Evolutionary conservation across 1,140 invertebrate genomes (phyloP).

Genomic region (Cheumatopsyche charites): DNA sequence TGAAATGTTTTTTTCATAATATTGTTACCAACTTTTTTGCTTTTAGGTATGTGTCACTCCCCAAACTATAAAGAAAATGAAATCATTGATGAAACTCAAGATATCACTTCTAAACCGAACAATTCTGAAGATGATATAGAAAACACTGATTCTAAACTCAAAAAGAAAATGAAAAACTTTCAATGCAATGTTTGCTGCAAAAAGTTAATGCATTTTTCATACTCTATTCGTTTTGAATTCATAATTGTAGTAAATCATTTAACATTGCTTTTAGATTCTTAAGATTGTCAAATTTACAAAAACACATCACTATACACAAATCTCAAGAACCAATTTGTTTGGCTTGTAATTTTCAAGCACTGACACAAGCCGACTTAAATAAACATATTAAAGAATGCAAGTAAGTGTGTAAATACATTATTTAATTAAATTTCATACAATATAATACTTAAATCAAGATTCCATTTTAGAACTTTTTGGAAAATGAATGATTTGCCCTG

Average conservation of each 20-base stretch:
- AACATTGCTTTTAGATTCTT: constrained; percentile 29
- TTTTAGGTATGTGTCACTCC: too few species aligned
- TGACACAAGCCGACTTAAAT: not conserved
- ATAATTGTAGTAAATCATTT: not conserved
- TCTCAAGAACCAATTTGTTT: constrained; percentile 3
- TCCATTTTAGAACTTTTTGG: not conserved
- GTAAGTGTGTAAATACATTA: constrained; percentile 10
- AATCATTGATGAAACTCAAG: too few species aligned
- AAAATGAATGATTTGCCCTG: constrained; percentile 31
- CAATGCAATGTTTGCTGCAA: not conserved
- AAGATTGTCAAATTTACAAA: constrained; percentile 38
- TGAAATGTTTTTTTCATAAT: too few species aligned
- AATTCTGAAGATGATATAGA: too few species aligned
- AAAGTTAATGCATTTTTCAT: not conserved
- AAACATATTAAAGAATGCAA: constrained; percentile 31
- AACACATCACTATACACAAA: constrained; percentile 30
- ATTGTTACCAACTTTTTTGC: too few species aligned
- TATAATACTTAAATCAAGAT: not conserved
- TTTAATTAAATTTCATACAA: not conserved
- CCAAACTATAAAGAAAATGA: too few species aligned
- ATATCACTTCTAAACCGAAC: too few species aligned
- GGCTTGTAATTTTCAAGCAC: constrained; percentile 12
- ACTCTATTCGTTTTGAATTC: not conserved
- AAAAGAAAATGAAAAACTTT: not conserved
- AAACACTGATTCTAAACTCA: not conserved